Evolutionary conservation across 2,797 vertebrate species (phyloP), one percentile per base, ranked within the genome.

Genomic region (Pangasius mekongensis): DNA sequence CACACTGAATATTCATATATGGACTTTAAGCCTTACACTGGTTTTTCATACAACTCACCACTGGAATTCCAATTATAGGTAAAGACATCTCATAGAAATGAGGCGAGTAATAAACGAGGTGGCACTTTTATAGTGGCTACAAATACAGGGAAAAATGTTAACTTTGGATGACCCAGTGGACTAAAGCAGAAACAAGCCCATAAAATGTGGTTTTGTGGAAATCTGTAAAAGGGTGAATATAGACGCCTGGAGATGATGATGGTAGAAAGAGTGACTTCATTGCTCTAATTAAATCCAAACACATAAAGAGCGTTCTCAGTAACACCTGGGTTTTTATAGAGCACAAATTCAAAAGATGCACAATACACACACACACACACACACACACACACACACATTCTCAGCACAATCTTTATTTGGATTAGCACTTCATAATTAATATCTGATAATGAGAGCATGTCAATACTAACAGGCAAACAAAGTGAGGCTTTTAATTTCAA

Each of bases 111-210:
- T 90, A 62, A 87, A 85, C 1, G 54, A 87, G 76, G 83, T 86
- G 89, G 83, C 49, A 77, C 67, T 87, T 90, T 90, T 77, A 83
- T 47, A 80, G 76, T 30, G 60, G n/a, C 86, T 71, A 62, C 62
- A 87, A 81, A 84, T 73, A 86, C 14, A 62, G 30, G 39, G 90
- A 24, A 56, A 49, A 92, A 93, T 91, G 92, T 92, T 94, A 94
- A 94, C 93, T 95, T 93, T 94, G 93, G 91, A 94, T 74, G 92
- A 94, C 92, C 93, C 88, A 89, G 86, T 52, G 91, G 90, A 92
- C 91, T 92, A 87, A 91, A 89, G 92, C 54, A 93, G 93, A 93
- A 94, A 39, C 56, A 81, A 60, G 54, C 54, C 78, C 54, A 60
- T 81, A 60, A 60, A 81, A 39, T 60, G 54, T 60, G 78, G 54